Conservation (phyloP, 2,113 vertebrate species). For the Xiphophorus hellerii region DNA sequence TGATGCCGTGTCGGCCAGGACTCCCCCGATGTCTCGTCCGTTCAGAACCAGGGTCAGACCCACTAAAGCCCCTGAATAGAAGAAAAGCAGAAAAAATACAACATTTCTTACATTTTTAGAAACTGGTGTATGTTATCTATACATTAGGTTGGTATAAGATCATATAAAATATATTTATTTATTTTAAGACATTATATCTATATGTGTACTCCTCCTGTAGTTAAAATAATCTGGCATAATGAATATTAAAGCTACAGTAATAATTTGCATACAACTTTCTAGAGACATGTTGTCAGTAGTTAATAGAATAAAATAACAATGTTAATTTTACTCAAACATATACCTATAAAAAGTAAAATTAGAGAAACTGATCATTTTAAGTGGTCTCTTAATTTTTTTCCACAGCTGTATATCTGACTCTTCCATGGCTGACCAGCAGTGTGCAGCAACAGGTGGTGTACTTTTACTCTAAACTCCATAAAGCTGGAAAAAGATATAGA, state of each 20-base stretch:
- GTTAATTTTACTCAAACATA: no score
- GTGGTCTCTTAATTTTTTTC: no score
- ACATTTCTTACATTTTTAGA: no score
- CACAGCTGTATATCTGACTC: no score
- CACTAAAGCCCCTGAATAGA: constrained; percentile 84
- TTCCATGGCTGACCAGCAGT: no score
- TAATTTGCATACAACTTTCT: not conserved
- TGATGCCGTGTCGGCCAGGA: constrained; percentile 84
- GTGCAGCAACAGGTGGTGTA: no score
- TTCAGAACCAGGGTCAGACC: constrained; percentile 93
- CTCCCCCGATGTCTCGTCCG: constrained; percentile 89
- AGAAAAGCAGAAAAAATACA: constrained; percentile 2
- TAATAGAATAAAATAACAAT: no score
- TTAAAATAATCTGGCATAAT: not conserved
- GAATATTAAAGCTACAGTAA: not conserved
- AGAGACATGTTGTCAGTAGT: not conserved
- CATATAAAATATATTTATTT: not conserved
- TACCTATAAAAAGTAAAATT: no score
- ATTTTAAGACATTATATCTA: no score
- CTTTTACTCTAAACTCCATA: no score
- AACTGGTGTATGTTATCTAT: not conserved
- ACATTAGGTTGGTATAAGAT: not conserved
- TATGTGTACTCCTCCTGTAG: not conserved
- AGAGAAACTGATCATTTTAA: no score
- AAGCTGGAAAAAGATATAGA: no score